phyloP scores from a whole-genome alignment of 2,113 vertebrate genomes.

The Vulpes lagopus region DNA sequence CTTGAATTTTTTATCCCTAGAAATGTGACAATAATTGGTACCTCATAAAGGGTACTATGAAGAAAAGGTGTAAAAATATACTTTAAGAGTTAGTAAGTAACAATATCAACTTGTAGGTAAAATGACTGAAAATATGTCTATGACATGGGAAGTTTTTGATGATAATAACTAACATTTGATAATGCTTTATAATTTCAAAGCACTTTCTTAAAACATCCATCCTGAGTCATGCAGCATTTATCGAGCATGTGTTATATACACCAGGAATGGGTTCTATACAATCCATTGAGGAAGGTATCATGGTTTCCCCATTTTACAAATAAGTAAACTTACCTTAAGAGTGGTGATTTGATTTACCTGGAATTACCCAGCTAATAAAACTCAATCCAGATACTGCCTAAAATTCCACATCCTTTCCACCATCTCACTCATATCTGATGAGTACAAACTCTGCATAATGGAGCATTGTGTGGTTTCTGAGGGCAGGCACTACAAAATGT shows the following conservation, averaged over 20 bases:
- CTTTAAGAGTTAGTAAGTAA: background rate
- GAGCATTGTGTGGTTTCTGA: background rate
- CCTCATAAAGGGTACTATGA: background rate
- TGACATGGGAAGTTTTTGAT: constrained; percentile 10
- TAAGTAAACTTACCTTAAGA: constrained; percentile 38
- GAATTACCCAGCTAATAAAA: constrained; percentile 28
- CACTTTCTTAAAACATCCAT: constrained; percentile 20
- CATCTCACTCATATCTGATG: background rate
- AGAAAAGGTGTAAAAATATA: background rate
- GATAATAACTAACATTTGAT: constrained; percentile 13
- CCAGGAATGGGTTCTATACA: background rate
- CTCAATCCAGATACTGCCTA: background rate
- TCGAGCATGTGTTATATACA: background rate
- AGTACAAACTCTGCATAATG: background rate
- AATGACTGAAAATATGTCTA: constrained; percentile 1
- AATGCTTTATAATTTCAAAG: constrained; percentile 34
- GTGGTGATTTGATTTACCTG: background rate
- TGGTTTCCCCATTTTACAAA: background rate
- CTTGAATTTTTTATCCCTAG: constrained; percentile 36
- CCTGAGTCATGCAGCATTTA: constrained; percentile 47
- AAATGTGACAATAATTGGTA: constrained; percentile 22
- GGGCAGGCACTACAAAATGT: background rate
- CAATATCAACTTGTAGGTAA: background rate
- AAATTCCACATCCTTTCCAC: background rate
- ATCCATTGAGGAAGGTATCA: background rate